A percentile compares a stretch with the other conserved stretches of the same genome.
These are phyloP conservation scores for Eutrigla gurnardus DNA, from an alignment of 2,797 vertebrate genomes.

Conservation along the genomic window DNA sequence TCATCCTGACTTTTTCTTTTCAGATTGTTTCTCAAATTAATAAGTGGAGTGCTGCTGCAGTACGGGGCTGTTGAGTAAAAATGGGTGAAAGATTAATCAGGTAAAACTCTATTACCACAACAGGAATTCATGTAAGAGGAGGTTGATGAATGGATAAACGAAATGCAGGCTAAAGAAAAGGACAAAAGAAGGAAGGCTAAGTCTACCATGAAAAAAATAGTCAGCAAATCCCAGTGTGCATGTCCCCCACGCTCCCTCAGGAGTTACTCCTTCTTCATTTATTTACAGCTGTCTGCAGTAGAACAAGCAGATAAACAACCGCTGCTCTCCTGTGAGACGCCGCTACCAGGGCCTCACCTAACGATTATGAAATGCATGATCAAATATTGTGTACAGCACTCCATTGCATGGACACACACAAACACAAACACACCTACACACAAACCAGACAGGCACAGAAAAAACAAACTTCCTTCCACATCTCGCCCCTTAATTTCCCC, in stretches of 20 bases:
- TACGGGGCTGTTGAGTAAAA: constrained; percentile 68
- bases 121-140: constrained; percentile 79
- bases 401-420: constrained; percentile 25
- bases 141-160: constrained; percentile 78
- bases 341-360: constrained; percentile 67
- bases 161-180: constrained; percentile 57
- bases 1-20: constrained; percentile 77
- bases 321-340: constrained; percentile 56
- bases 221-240: constrained; percentile 73
- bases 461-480: constrained; percentile 29
- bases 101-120: constrained; percentile 80
- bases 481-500: constrained; percentile 56
- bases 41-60: constrained; percentile 73
- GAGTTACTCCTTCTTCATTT: constrained; percentile 84
- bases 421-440: constrained; percentile 11
- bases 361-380: constrained; percentile 83
- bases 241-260: constrained; percentile 55
- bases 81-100: constrained; percentile 82
- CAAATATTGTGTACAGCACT: constrained; percentile 60
- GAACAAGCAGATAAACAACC: constrained; percentile 73
- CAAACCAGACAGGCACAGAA: constrained; percentile 29
- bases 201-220: constrained; percentile 65
- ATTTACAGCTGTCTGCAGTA: constrained; percentile 79
- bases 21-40: constrained; percentile 82
- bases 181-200: constrained; percentile 53